Base-by-base conservation (phyloP, 2,797 vertebrate species). In the Taeniopygia guttata region DNA sequence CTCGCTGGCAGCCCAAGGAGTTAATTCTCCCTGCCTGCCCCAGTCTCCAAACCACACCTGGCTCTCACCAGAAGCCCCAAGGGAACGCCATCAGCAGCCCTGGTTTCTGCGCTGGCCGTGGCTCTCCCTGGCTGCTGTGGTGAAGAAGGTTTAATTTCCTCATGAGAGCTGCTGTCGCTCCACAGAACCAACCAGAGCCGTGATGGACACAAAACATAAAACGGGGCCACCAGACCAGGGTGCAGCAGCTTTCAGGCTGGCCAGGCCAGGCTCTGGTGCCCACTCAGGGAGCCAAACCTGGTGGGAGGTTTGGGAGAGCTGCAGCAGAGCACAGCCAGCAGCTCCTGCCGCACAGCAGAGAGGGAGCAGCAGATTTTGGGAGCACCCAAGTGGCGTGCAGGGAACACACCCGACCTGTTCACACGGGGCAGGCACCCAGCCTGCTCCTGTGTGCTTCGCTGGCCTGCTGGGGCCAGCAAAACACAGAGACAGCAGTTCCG, bases 181-280 rank as follows among this genome's bases (percentile, higher is more conserved):
- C 58, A 34, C 22, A 46, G 70, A 68, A 18, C 16, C 59, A 43
- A 63, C 49, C 49, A 32, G 54, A n/a, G n/a, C 36, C 38, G 29
- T 2, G 1, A 6, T 18, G 17, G 25, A 64, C 0, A 2, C 62
- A 60, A 68, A 72, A 14, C 0, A n/a, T n/a, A n/a, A n/a, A n/a
- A n/a, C n/a, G n/a, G n/a, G n/a, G n/a, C n/a, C n/a, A n/a, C n/a
- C n/a, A 8, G 77, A 14, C 7, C 49, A 29, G 23, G 29, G 21
- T 4, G 79, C 54, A 15, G 13, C 3, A 7, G n/a, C 11, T 40
- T 20, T 16, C 36, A n/a, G 13, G 45, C 20, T 26, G 48, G 19
- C 15, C 21, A 10, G 56, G 18, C 25, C 76, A 5, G 27, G 56
- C 20, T 40, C 68, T 52, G 52, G 34, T 0, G 48, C 0, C 52